Conservation (phyloP, 1,140 invertebrate genomes). For the Eurosta solidaginis region DNA sequence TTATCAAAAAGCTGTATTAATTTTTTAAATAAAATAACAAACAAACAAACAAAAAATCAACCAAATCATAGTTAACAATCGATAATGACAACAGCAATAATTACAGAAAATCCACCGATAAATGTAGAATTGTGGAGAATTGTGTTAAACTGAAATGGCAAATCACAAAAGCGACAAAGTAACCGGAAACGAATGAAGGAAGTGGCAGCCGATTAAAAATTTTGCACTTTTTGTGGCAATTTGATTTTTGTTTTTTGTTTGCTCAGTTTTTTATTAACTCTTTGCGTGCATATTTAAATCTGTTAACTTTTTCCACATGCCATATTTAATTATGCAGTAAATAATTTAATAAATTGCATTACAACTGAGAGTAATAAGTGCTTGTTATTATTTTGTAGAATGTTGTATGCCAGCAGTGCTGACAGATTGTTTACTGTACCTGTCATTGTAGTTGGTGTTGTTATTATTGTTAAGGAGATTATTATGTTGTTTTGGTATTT, state of each 20-base stretch:
- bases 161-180: slow-evolving; percentile 18
- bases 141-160: background rate
- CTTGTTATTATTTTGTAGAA: background rate
- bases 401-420: no score
- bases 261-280: background rate
- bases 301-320: background rate
- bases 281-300: background rate
- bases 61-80: background rate
- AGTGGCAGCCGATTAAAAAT: slow-evolving; percentile 20
- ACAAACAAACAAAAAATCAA: background rate
- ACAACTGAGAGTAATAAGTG: background rate
- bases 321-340: background rate
- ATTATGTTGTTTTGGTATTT: no score
- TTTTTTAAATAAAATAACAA: background rate
- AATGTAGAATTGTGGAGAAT: background rate
- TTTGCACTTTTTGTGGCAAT: background rate
- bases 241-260: background rate
- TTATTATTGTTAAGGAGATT: no score
- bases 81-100: background rate
- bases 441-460: background rate
- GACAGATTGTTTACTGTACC: background rate
- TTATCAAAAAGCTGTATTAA: no score
- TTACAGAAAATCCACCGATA: background rate
- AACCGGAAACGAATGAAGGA: slow-evolving; percentile 8
- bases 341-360: slow-evolving; percentile 22